Evolutionary conservation across 2,797 vertebrate genomes (phyloP).

Genomic region (Myotis myotis): DNA sequence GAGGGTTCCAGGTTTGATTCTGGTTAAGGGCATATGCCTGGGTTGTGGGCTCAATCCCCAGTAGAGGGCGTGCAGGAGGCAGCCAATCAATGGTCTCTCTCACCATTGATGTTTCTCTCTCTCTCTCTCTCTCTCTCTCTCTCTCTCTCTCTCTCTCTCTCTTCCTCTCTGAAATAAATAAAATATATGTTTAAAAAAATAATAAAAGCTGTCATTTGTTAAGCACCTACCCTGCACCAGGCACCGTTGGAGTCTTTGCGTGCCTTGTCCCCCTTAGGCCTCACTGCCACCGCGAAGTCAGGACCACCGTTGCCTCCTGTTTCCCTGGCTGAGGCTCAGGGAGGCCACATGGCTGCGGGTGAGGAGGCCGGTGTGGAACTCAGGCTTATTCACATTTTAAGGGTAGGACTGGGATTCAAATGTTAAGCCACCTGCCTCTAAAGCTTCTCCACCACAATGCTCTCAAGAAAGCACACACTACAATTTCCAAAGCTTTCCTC

Average conservation of each 20-base stretch:
- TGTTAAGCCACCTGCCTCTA: not conserved
- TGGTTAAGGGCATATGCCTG: too few relatives aligned
- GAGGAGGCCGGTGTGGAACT: not conserved
- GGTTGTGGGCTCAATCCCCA: too few relatives aligned
- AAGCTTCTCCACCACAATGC: not conserved
- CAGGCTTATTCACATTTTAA: conserved; percentile 7
- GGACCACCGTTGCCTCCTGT: not conserved
- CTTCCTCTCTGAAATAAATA: too few relatives aligned
- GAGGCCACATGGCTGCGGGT: not conserved
- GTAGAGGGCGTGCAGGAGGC: too few relatives aligned
- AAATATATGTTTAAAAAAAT: not conserved
- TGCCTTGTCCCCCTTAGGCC: not conserved
- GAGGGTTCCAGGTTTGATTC: too few relatives aligned
- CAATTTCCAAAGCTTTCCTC: conserved; percentile 27
- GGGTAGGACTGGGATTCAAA: not conserved
- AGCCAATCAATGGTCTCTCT: too few relatives aligned
- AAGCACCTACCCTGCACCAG: not conserved
- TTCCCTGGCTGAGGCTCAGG: not conserved
- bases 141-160: too few relatives aligned
- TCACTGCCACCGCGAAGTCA: rapidly evolving
- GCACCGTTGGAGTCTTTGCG: not conserved
- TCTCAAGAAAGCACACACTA: not conserved
- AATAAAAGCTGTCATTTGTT: not conserved
- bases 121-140: too few relatives aligned
- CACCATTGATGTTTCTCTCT: too few relatives aligned